These are phyloP conservation scores for Stenodema calcarata DNA, from an alignment of 2,888 invertebrate genomes.

Conservation along the genomic window DNA sequence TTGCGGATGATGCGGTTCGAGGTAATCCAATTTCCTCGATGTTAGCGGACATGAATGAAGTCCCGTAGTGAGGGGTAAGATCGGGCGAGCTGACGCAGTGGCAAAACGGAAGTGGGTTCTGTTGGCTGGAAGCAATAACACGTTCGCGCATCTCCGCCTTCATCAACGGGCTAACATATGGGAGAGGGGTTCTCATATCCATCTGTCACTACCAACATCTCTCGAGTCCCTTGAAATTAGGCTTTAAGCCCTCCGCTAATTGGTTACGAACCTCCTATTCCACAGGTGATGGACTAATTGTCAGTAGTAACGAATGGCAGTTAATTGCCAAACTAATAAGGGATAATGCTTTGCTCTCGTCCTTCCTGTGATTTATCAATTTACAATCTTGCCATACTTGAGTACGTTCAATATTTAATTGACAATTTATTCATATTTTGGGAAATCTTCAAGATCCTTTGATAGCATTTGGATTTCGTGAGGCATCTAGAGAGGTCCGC, in stretches of 20 bases:
- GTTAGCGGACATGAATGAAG: background rate
- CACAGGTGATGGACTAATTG: background rate
- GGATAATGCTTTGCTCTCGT: no score
- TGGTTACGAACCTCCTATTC: background rate
- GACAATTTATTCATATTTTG: no score
- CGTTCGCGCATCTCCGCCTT: background rate
- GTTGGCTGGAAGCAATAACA: conserved; percentile 9
- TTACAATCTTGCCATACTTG: no score
- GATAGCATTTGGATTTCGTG: no score
- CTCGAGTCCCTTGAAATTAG: background rate
- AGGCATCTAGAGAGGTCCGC: no score
- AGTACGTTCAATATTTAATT: no score
- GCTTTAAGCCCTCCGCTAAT: background rate
- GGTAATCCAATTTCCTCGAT: background rate
- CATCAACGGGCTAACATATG: background rate
- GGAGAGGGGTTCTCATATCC: conserved; percentile 5
- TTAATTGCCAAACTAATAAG: background rate
- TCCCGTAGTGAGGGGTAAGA: background rate
- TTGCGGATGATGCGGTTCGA: background rate
- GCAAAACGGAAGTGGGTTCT: background rate
- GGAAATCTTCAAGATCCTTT: no score
- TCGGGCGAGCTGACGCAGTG: background rate
- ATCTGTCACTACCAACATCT: background rate
- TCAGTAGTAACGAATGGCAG: background rate
- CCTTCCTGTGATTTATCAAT: no score